A percentile compares a stretch with the other conserved stretches of the same genome.
These are phyloP conservation scores for Isichthys henryi DNA, from an alignment of 2,113 vertebrate genomes.

Conservation along the genomic window DNA sequence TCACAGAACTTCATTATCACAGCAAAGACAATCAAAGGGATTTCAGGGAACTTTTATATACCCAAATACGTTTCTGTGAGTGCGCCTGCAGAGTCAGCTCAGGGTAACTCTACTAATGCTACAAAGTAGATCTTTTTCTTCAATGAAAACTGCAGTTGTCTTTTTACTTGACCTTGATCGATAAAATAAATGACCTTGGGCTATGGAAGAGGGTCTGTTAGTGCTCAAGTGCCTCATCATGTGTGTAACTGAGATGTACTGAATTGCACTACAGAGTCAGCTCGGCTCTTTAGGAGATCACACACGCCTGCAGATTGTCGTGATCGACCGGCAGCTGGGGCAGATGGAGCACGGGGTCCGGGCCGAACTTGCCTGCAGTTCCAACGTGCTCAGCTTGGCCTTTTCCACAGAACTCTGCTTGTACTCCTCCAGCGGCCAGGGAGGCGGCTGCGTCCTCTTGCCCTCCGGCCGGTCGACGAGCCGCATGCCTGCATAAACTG, in stretches of 20 bases:
- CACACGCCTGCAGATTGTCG: neutral
- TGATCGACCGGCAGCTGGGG: neutral
- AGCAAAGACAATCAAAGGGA: neutral
- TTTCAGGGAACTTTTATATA: neutral
- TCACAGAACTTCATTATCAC: neutral
- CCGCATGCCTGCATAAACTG: slow-evolving; percentile 73
- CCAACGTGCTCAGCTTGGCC: slow-evolving; percentile 70
- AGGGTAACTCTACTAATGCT: neutral
- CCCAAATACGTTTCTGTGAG: neutral
- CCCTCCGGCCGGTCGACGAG: slow-evolving; percentile 70
- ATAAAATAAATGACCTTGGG: neutral
- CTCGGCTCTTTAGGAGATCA: neutral
- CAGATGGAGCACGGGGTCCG: neutral
- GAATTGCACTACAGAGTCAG: neutral
- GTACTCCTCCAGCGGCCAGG: slow-evolving; percentile 83
- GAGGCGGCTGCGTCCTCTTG: slow-evolving; percentile 64
- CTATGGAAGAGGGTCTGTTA: neutral
- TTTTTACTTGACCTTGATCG: neutral
- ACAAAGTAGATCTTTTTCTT: neutral
- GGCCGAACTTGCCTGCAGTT: slow-evolving; percentile 70
- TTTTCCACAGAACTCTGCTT: slow-evolving; percentile 63
- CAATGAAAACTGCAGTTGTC: neutral
- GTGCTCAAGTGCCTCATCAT: neutral
- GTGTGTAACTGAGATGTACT: too few relatives aligned
- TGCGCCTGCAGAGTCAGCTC: neutral